Base-by-base conservation (phyloP, 2,888 invertebrate genomes). In the Amblyjoppa proteus region DNA sequence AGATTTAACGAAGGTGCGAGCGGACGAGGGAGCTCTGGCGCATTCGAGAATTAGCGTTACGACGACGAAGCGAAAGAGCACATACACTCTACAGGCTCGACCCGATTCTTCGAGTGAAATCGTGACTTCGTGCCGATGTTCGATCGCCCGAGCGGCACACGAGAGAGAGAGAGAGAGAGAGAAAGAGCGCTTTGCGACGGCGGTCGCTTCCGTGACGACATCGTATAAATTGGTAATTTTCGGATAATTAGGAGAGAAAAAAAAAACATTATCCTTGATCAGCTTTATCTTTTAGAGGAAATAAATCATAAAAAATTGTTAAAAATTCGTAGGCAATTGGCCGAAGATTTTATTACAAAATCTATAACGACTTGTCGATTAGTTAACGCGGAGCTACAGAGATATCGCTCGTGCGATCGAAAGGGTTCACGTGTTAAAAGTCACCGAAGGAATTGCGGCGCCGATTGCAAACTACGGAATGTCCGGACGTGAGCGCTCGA, bases 61-160 rank as follows among this genome's bases (percentile, higher is more conserved):
- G 41, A 73, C 49, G 64, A 64, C 68, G 61, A 41, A 53, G 38
- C 53, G 25, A 41, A 34, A 76, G 58, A 76, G 58, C 45, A 28
- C 38, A 77, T 28, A 73, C 66, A 11, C 25, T 7, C 16, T n/a
- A 66, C 41, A 58, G 45, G 11, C 74, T 75, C 81, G 81, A 75
- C 81, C 76, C 82, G 82, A 82, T 82, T 82, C 71, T 45, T 41
- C 77, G 41, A 82, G 73, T 82, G 77, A 82, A 82, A 82, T 82
- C 77, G 82, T 73, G 56, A 82, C 76, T 70, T 34, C 20, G 71
- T 51, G 71, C 58, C 41, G 71, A 53, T 31, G 58, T 31, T 76
- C 61, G 70, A 81, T 70, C 70, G 81, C 20, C 51, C 69, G 58
- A 16, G 56, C 64, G 41, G 20, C 34, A 66, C 45, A 28, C 73